Evolutionary conservation across 2,113 vertebrate genomes (phyloP), one percentile per base, ranked within the genome.

Genomic region (Pelecanoides urinatrix): DNA sequence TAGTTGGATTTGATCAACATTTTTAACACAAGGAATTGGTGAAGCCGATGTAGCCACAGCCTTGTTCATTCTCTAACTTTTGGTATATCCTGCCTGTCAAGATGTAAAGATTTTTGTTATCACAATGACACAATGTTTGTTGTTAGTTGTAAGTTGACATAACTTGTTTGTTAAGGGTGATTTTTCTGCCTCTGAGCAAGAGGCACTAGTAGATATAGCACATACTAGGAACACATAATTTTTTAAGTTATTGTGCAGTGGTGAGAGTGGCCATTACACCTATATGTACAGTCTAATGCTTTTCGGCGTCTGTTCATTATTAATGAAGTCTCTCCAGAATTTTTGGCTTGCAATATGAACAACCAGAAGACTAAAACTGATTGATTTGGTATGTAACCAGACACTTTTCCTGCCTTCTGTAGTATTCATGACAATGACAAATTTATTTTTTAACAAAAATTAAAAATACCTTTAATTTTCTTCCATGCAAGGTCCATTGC

Each of bases 151-250:
- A 55, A 32, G 50, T 26, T 85, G 11, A 12, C 34, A 21, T 4
- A 53, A 53, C 5, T 63, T 70, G 4, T 40, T 73, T 44, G 3
- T 61, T 67, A 78, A 13, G 20, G 16, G 12, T 45, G 30, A 45
- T 36, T 49, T 56, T 4, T 79, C n/a, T 85, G 18, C 12, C 12
- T 68, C 30, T 61, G 45, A 86, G 30, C 6, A 50, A 59, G 40
- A 55, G 13, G 3, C 10, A 22, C 4, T 17, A 8, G 11, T 13
- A 68, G 50, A 49, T 26, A 16, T 0, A 44, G 22, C 9, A 14
- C 2, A 0, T 70, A 12, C 9, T 26, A 9, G 9, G 47, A 67
- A 22, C 3, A 34, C 5, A 30, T 6, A 19, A 11, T 30, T 77
- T 42, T 63, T 38, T 13, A 27, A 72, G 7, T 34, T 36, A 6